Conservation (phyloP, 2,888 invertebrate species). For the Zelleria hepariella region DNA sequence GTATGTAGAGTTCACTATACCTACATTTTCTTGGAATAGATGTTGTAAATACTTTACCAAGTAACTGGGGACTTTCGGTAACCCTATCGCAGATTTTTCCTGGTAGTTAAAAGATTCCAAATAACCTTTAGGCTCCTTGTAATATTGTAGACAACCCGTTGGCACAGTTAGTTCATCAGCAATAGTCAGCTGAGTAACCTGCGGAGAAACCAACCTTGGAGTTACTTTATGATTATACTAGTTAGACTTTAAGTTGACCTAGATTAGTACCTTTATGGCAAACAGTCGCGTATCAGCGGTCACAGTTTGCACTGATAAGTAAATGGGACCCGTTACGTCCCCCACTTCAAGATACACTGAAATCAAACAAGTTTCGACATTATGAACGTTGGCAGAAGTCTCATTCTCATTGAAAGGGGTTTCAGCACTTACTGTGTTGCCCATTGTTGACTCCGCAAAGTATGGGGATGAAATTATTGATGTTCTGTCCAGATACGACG, state of each 20-base stretch:
- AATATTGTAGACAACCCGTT: slow-evolving; percentile 77
- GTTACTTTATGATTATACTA: background rate
- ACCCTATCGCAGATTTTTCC: slow-evolving; percentile 66
- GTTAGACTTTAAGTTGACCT: background rate
- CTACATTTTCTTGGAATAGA: too few species aligned
- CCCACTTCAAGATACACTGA: slow-evolving; percentile 82
- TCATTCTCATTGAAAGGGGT: background rate
- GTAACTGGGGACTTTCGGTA: slow-evolving; percentile 71
- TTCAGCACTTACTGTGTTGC: slow-evolving; percentile 74
- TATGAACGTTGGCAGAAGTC: background rate
- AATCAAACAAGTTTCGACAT: slow-evolving; percentile 20
- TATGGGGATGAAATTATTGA: slow-evolving; percentile 77
- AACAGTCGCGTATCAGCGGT: slow-evolving; percentile 71
- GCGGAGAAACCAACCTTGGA: slow-evolving; percentile 13
- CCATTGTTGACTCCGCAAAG: slow-evolving; percentile 84
- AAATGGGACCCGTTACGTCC: slow-evolving; percentile 73
- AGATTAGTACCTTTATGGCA: slow-evolving; percentile 70
- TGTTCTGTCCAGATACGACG: slow-evolving; percentile 78
- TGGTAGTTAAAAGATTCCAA: slow-evolving; percentile 82
- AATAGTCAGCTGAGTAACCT: slow-evolving; percentile 56
- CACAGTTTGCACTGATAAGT: slow-evolving; percentile 75
- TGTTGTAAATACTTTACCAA: slow-evolving; percentile 53
- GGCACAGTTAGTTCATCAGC: slow-evolving; percentile 57
- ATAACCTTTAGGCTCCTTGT: slow-evolving; percentile 68
- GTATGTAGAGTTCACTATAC: background rate